Evolutionary conservation across 2,888 invertebrate species (phyloP).

Genomic region (Hipparchia semele): DNA sequence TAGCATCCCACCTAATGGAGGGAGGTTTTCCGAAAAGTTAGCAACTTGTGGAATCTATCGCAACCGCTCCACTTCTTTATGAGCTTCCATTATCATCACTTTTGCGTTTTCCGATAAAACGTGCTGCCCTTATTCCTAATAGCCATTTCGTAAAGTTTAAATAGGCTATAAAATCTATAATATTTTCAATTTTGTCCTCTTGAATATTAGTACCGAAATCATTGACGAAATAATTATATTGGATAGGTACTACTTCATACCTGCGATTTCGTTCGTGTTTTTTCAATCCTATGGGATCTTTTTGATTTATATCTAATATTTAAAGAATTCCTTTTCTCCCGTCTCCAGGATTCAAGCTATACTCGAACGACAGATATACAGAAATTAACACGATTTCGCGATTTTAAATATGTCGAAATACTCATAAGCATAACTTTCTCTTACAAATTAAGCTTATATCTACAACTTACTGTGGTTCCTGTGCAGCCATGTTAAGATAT

Average conservation of each 20-base stretch:
- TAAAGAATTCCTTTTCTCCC: too few relatives aligned
- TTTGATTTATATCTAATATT: too few relatives aligned
- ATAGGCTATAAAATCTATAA: constrained; percentile 69
- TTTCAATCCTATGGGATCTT: too few relatives aligned
- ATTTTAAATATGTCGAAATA: too few relatives aligned
- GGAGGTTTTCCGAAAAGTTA: constrained; percentile 69
- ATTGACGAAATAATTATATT: not conserved
- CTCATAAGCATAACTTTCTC: too few relatives aligned
- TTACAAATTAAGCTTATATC: too few relatives aligned
- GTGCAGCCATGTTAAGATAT: too few relatives aligned
- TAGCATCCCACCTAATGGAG: constrained; percentile 72
- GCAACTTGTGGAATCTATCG: constrained; percentile 79
- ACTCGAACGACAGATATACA: too few relatives aligned
- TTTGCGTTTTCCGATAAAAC: constrained; percentile 78
- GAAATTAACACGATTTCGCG: too few relatives aligned
- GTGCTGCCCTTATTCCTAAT: constrained; percentile 75
- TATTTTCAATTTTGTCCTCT: constrained; percentile 60
- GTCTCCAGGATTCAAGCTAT: too few relatives aligned
- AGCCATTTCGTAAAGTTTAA: constrained; percentile 68
- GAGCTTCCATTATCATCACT: constrained; percentile 78
- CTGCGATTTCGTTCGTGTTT: too few relatives aligned
- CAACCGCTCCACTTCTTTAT: constrained; percentile 72
- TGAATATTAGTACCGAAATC: constrained; percentile 38
- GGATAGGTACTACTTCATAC: not conserved
- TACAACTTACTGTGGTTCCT: too few relatives aligned